Evolutionary conservation across 2,888 invertebrate genomes (phyloP).

Genomic region (Coecobrya sp.): DNA sequence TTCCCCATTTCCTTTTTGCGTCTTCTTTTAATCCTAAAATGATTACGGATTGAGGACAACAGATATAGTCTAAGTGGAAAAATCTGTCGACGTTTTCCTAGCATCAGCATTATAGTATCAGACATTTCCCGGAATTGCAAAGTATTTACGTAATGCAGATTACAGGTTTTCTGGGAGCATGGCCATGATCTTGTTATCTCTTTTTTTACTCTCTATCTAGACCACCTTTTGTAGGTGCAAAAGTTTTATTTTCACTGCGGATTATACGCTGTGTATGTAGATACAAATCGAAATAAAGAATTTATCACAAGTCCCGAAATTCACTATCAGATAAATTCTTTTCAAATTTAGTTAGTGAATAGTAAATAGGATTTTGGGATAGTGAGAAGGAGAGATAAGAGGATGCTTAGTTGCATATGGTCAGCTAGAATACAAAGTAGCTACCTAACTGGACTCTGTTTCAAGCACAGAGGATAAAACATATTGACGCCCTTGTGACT

Average conservation of each 20-base stretch:
- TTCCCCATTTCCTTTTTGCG: background rate
- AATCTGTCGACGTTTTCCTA: constrained; percentile 34
- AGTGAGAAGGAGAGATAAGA: background rate
- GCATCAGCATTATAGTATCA: constrained; percentile 9
- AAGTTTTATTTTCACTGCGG: background rate
- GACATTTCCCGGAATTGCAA: constrained; percentile 28
- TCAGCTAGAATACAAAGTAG: constrained; percentile 47
- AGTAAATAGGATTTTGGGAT: constrained; percentile 44
- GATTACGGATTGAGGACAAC: constrained; percentile 48
- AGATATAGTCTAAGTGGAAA: constrained; percentile 21
- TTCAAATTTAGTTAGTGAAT: constrained; percentile 59
- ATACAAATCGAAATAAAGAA: constrained; percentile 38
- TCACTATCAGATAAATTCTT: constrained; percentile 50
- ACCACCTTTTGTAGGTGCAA: background rate
- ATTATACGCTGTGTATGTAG: background rate
- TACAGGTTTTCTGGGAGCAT: constrained; percentile 47
- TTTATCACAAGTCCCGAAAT: constrained; percentile 42
- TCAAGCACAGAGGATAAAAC: constrained; percentile 3
- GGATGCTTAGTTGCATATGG: constrained; percentile 35
- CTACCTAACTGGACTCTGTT: constrained; percentile 23
- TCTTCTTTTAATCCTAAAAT: constrained; percentile 43
- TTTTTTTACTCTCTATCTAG: background rate
- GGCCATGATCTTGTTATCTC: constrained; percentile 67
- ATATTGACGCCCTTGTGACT: constrained; percentile 30
- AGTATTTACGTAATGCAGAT: constrained; percentile 49